phyloP scores from a whole-genome alignment of 2,888 invertebrate species.

The Venusia cambrica region DNA sequence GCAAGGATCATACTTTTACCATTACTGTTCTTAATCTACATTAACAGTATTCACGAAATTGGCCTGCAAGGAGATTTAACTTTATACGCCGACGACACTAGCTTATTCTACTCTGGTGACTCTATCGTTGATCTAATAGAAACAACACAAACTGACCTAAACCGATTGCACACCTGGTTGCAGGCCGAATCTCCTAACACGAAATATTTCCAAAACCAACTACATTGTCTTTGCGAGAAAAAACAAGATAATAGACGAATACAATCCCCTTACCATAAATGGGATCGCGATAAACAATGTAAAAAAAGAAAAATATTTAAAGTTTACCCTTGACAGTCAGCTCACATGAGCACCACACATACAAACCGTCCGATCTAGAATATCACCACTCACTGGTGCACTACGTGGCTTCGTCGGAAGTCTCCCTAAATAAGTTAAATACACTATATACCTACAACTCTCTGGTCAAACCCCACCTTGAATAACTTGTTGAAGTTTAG shows the following conservation, averaged over 20 bases:
- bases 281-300: not conserved
- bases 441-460: not conserved
- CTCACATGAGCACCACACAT: conserved; percentile 4
- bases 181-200: not conserved
- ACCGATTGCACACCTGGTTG: not conserved
- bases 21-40: conserved; percentile 12
- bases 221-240: not conserved
- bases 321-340: not conserved
- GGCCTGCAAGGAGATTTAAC: conserved; percentile 10
- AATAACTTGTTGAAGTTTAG: conserved; percentile 5
- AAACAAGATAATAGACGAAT: not conserved
- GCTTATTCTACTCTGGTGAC: conserved; percentile 10
- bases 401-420: not conserved
- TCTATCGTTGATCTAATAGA: not conserved
- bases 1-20: conserved; percentile 16
- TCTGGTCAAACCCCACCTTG: conserved; percentile 3
- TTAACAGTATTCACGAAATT: conserved; percentile 14
- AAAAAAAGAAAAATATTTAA: not conserved
- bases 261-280: not conserved
- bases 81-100: conserved; percentile 15
- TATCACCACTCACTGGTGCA: not conserved
- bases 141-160: not conserved
- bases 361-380: too few species aligned
- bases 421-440: not conserved
- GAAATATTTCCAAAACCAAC: conserved; percentile 1